Percentiles rank a stretch among this genome's conserved stretches.
Conservation (phyloP, 2,888 invertebrate genomes). For the Fragum sueziense region DNA sequence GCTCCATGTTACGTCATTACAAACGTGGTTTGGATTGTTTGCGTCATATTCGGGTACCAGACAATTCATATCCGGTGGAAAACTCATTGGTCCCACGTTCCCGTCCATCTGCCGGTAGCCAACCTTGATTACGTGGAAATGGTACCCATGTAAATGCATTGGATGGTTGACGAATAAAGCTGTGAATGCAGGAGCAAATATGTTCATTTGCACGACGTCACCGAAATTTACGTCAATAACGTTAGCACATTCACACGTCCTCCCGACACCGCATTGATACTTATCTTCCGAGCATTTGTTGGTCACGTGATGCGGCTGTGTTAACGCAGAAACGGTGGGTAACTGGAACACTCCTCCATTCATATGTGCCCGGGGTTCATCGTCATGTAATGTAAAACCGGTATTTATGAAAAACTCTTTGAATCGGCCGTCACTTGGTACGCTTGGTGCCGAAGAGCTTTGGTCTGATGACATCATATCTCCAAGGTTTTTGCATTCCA, state of each 20-base stretch:
- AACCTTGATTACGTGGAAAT: conserved; percentile 35
- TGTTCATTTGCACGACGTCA: conserved; percentile 37
- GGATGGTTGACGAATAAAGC: conserved; percentile 20
- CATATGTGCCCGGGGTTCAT: not conserved
- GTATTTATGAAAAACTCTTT: conserved; percentile 39
- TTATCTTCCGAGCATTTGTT: conserved; percentile 15
- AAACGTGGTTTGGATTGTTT: conserved; percentile 14
- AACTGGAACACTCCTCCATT: conserved; percentile 27
- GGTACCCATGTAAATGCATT: conserved; percentile 41
- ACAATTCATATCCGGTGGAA: conserved; percentile 26
- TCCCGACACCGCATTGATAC: conserved; percentile 27
- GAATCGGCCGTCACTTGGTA: conserved; percentile 9
- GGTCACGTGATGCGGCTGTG: conserved; percentile 33
- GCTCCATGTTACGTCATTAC: conserved; percentile 32
- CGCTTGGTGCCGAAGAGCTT: conserved; percentile 12
- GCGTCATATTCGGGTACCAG: not conserved
- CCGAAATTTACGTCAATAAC: conserved; percentile 31
- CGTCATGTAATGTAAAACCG: conserved; percentile 5
- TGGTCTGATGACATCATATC: not conserved
- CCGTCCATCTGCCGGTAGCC: conserved; percentile 23
- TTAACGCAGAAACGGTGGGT: conserved; percentile 33
- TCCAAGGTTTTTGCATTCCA: conserved; percentile 12
- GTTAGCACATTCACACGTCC: conserved; percentile 22
- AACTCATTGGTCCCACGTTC: not conserved
- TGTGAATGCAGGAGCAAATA: conserved; percentile 11